Base-by-base conservation (phyloP, 2,888 invertebrate genomes). In the Phaonia tiefii region DNA sequence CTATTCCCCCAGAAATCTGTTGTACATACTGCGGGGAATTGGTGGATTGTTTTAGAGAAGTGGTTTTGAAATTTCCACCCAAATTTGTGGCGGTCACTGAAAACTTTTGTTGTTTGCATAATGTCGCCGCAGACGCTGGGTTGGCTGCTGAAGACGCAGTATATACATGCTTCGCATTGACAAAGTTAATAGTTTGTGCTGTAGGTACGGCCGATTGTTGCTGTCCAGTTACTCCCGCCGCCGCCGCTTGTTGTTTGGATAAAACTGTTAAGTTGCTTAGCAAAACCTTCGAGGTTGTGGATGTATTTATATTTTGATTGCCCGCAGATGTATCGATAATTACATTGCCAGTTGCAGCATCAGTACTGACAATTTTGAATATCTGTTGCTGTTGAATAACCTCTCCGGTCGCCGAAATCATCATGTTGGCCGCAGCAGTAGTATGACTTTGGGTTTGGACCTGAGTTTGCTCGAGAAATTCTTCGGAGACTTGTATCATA, bases 181-280 rank as follows among this genome's bases (percentile, higher is more conserved):
- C 86, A 85, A 88, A 88, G 79, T 87, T 88, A 15, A 88, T 88
- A 1, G 89, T 87, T 82, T 86, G 86, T 58, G 86, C 74, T 86
- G 85, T 56, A 75, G 83, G 26, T 15, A 60, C 15, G 71, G 81
- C 60, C 63, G 83, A 70, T 63, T 67, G 56, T 22, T 77, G 76
- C 51, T 76, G 60, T 20, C 25, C 63, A 58, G 58, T 66, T 72
- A 70, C 51, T 82, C 83, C 1, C 72, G 79, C 22, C 73, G 83
- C 22, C 65, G 84, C 77, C 7, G 85, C 65, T 70, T 86, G 76
- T 60, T 80, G 87, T 58, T 90, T 89, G 13, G 90, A 89, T 49
- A 90, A 84, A 70, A 91, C 89, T 26, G 90, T 90, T 75, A 91
- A 85, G 86, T 91, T 91, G 78, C 90, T 89, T 11, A 90, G 89